Base-by-base conservation (phyloP, 2,113 vertebrate genomes). In the Girardinichthys multiradiatus region DNA sequence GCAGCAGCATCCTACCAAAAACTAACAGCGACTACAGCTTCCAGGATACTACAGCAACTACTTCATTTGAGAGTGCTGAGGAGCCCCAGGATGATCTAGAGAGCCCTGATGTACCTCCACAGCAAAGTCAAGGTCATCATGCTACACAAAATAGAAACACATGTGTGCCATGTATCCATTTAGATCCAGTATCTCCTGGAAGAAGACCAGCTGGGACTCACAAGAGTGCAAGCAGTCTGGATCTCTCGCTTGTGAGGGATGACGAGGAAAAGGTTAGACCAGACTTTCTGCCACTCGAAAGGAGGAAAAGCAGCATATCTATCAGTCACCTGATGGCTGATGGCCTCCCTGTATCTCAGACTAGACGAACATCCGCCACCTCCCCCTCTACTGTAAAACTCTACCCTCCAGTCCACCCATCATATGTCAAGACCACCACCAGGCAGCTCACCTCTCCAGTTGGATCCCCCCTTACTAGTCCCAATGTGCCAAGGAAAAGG, bases 381-480 rank as follows among this genome's bases (percentile, higher is more conserved):
- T 86, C 84, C 27, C 62, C 92, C 0, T 78, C 94, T 0, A 86
- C 85, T 5, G 94, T 94, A 85, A 97, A 95, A 84, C 90, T 95
- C 29, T 97, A 97, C 76, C 95, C 95, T 19, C 92, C 94, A 30
- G 94, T 96, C 82, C 95, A 96, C 30, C 95, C 97, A 2, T 96
- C 96, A 57, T 99, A 98, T 66, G 95, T 99, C 75, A 98, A 96
- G 93, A 99, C 97, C 66, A 99, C 97, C 77, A 98, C 96, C n/a
- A 94, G 97, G 78, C 97, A 99, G 86, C 94, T 98, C 81, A 97
- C 95, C 74, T 97, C 96, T 68, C 96, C 96, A 14, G 92, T 93
- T 1, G 82, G 89, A 2, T 97, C 97, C 51, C 96, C 97, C 0
- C 87, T 89, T 2, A 95, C 95, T 72, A 98, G 96, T 72, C 96